Evolutionary conservation across 1,140 invertebrate genomes (phyloP).

Genomic region (Scaptomyza montana): DNA sequence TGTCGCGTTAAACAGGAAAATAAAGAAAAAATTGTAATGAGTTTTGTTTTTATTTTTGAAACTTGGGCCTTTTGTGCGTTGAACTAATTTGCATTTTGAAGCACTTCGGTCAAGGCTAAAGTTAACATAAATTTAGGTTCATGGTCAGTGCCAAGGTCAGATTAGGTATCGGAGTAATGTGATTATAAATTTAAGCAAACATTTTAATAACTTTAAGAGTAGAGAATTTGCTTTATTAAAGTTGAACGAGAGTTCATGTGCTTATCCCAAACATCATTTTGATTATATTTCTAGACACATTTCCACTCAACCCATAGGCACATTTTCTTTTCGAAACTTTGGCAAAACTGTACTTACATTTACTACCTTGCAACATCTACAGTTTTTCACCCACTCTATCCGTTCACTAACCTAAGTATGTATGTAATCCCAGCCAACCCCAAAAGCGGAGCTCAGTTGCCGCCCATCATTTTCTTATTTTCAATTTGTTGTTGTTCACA

Average conservation of each 20-base stretch:
- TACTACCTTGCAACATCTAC: slow-evolving; percentile 7
- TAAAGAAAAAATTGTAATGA: slow-evolving; percentile 58
- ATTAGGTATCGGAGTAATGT: slow-evolving; percentile 3
- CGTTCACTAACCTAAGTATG: neutral
- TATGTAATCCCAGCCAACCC: slow-evolving; percentile 15
- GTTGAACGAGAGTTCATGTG: neutral
- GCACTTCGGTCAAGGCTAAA: slow-evolving; percentile 68
- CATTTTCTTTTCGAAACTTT: slow-evolving; percentile 6
- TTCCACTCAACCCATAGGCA: too few species aligned
- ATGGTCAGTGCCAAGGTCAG: slow-evolving; percentile 50
- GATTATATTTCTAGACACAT: too few species aligned
- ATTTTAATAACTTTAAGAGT: slow-evolving; percentile 2
- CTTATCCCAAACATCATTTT: too few species aligned
- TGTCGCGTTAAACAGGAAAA: slow-evolving; percentile 30
- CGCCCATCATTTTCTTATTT: slow-evolving; percentile 68
- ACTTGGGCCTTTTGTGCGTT: slow-evolving; percentile 34
- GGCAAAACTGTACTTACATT: slow-evolving; percentile 53
- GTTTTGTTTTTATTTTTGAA: slow-evolving; percentile 51
- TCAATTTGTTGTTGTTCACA: slow-evolving; percentile 17
- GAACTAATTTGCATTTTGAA: slow-evolving; percentile 73
- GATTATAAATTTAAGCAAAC: neutral
- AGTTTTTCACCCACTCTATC: slow-evolving; percentile 3
- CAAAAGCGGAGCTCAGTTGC: slow-evolving; percentile 40
- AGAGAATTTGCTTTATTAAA: slow-evolving; percentile 22
- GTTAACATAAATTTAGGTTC: slow-evolving; percentile 60